phyloP scores from a whole-genome alignment of 2,797 vertebrate species.

The Mycteria americana region DNA sequence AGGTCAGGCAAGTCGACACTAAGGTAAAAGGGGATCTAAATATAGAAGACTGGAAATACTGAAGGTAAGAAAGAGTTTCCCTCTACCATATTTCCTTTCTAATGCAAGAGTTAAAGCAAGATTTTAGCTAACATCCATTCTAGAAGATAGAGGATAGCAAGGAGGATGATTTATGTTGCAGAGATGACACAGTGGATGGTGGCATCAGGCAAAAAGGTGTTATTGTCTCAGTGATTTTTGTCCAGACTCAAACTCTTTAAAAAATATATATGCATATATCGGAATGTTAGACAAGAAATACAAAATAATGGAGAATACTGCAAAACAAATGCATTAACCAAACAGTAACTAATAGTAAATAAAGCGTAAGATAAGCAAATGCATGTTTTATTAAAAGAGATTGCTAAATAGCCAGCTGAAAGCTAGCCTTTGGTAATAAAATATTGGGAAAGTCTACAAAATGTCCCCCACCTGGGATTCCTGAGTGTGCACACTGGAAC shows the following conservation, averaged over 20 bases:
- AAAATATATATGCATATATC: neutral
- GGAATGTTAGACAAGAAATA: conserved; percentile 18
- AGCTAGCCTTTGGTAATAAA: neutral
- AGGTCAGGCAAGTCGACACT: neutral
- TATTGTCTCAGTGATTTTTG: conserved; percentile 4
- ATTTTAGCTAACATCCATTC: neutral
- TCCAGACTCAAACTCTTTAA: conserved; percentile 17
- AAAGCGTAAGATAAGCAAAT: neutral
- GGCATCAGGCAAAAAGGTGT: neutral
- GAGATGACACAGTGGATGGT: neutral
- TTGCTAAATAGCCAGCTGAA: neutral
- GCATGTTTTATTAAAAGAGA: neutral
- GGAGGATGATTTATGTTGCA: conserved; percentile 5
- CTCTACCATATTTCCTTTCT: neutral
- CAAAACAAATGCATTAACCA: conserved; percentile 1
- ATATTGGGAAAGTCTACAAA: neutral
- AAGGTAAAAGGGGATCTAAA: neutral
- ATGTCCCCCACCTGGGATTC: neutral
- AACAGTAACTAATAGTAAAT: neutral
- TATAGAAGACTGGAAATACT: neutral
- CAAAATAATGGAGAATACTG: conserved; percentile 4
- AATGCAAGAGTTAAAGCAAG: neutral
- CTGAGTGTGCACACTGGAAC: neutral
- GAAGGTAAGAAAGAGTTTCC: neutral
- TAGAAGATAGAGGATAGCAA: neutral